Conservation (phyloP, 2,888 invertebrate genomes). For the Lasioglossum figueresi region DNA sequence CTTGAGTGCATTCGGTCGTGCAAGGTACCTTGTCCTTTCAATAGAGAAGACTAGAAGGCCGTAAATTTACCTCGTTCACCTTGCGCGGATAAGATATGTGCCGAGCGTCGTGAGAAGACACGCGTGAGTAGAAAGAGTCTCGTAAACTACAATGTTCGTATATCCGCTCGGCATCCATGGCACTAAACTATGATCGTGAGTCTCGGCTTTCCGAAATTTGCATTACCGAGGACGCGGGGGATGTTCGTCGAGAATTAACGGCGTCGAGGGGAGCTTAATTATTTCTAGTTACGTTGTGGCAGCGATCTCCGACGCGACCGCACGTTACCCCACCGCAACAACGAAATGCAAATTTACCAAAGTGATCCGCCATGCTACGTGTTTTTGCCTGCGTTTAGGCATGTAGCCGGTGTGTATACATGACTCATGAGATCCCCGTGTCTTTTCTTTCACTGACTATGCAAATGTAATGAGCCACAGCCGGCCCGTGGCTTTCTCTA, state of each 20-base stretch:
- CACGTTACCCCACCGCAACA: background rate
- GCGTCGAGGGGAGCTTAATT: constrained; percentile 42
- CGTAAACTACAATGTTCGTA: constrained; percentile 63
- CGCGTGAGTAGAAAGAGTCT: constrained; percentile 50
- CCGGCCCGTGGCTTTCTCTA: background rate
- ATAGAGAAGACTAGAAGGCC: constrained; percentile 57
- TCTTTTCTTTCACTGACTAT: background rate
- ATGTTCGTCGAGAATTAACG: constrained; percentile 44
- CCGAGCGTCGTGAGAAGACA: constrained; percentile 62
- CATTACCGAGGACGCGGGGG: constrained; percentile 39
- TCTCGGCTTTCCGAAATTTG: constrained; percentile 57
- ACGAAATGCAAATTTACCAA: constrained; percentile 47
- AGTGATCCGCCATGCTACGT: constrained; percentile 2
- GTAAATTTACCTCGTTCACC: constrained; percentile 70
- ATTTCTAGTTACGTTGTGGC: constrained; percentile 29
- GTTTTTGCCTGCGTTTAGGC: constrained; percentile 2
- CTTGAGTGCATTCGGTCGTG: constrained; percentile 50
- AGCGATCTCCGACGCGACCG: constrained; percentile 18
- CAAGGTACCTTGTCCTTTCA: constrained; percentile 50
- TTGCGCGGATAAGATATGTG: constrained; percentile 70
- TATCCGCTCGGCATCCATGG: constrained; percentile 28
- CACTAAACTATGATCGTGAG: constrained; percentile 33
- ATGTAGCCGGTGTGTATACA: background rate
- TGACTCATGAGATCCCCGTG: background rate
- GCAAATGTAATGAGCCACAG: background rate